Evolutionary conservation across 2,888 invertebrate genomes (phyloP).

Genomic region (Apocheima hispidaria): DNA sequence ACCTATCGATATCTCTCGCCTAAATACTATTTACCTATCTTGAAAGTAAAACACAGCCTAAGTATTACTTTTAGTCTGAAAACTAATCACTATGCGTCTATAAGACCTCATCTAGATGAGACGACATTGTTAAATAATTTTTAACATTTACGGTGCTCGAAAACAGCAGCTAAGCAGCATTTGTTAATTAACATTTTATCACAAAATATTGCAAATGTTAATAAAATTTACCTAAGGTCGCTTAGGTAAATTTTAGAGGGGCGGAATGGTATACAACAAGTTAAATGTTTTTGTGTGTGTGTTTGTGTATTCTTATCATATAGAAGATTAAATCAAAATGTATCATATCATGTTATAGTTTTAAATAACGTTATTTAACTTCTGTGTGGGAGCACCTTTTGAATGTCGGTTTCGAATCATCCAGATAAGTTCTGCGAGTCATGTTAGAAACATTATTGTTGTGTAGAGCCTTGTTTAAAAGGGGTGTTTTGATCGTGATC

Average conservation of each 20-base stretch:
- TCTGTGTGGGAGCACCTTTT: no score
- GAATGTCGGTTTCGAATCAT: background rate
- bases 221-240: no score
- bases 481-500: background rate
- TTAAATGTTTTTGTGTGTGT: no score
- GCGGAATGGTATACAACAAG: no score
- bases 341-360: no score
- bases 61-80: slow-evolving; percentile 14
- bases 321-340: no score
- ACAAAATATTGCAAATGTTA: no score
- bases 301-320: background rate
- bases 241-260: no score
- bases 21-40: background rate
- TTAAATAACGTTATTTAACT: no score
- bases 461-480: background rate
- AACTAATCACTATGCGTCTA: slow-evolving; percentile 17
- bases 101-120: background rate
- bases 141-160: no score
- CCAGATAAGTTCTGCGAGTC: background rate
- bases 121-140: background rate
- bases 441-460: background rate
- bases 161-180: no score
- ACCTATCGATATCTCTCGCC: background rate
- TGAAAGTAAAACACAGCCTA: slow-evolving; percentile 26
- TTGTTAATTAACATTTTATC: no score